A percentile compares a stretch with the other conserved stretches of the same genome.
Conservation (phyloP, 2,888 invertebrate genomes). For the Mythimna vitellina region DNA sequence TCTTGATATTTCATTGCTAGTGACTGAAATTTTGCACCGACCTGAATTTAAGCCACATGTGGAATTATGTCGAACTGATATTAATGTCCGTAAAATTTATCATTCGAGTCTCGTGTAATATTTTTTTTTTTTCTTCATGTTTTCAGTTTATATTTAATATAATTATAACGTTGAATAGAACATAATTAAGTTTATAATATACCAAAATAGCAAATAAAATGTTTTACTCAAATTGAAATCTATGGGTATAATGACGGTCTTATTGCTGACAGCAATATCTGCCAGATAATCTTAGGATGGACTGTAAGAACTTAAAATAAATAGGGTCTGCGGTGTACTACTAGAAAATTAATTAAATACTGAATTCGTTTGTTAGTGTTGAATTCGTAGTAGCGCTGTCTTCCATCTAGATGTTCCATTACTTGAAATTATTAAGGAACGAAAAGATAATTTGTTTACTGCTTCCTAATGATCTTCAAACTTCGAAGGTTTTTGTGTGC, state of each 20-base stretch:
- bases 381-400: slow-evolving; percentile 64
- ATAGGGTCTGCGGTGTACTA: too few species aligned
- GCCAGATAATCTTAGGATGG: too few species aligned
- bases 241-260: too few species aligned
- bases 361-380: background rate
- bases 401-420: slow-evolving; percentile 71
- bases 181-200: too few species aligned
- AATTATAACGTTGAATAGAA: too few species aligned
- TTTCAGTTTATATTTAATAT: background rate
- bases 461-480: slow-evolving; percentile 43
- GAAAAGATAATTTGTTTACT: slow-evolving; percentile 62
- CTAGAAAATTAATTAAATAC: too few species aligned
- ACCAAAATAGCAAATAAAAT: too few species aligned
- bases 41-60: slow-evolving; percentile 29
- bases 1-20: slow-evolving; percentile 33
- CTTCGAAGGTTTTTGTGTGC: slow-evolving; percentile 20
- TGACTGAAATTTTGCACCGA: slow-evolving; percentile 25
- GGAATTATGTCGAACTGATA: slow-evolving; percentile 37
- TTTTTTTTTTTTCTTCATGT: slow-evolving; percentile 16
- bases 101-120: slow-evolving; percentile 11
- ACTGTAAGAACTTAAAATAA: too few species aligned
- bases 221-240: too few species aligned
- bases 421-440: slow-evolving; percentile 50
- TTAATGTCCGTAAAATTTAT: slow-evolving; percentile 28
- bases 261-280: too few species aligned